Evolutionary conservation across 2,797 vertebrate genomes (phyloP).

Genomic region (Tenualosa thibaudeaui): DNA sequence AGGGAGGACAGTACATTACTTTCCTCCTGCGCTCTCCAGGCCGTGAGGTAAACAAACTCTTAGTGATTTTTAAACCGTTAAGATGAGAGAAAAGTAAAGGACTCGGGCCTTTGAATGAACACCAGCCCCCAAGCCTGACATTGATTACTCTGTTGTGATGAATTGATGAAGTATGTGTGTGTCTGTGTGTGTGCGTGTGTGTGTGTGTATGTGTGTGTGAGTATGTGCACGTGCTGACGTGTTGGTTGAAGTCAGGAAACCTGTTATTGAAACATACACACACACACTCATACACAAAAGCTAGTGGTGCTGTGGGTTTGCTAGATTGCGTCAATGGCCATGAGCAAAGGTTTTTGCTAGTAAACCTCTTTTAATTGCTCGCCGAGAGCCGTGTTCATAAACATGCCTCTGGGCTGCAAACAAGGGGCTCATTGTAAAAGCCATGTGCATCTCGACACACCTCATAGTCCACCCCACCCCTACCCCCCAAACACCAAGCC

Average conservation of each 20-base stretch:
- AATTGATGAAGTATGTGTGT: not conserved
- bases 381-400: constrained; percentile 71
- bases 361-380: constrained; percentile 75
- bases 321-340: constrained; percentile 1
- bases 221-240: not conserved
- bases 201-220: not conserved
- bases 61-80: not conserved
- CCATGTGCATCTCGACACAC: constrained; percentile 68
- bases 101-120: not conserved
- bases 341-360: constrained; percentile 55
- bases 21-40: not conserved
- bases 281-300: not conserved
- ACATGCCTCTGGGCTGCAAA: constrained; percentile 57
- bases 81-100: not conserved
- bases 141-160: constrained; percentile 25
- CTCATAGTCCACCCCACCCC: constrained; percentile 62
- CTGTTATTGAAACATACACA: not conserved
- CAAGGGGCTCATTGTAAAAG: constrained; percentile 71
- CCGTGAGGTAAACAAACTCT: not conserved
- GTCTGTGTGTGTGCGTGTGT: not conserved
- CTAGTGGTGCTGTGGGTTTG: not conserved
- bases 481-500: too few species aligned
- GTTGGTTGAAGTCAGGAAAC: not conserved
- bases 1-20: not conserved
- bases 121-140: constrained; percentile 18